Evolutionary conservation across 2,888 invertebrate species (phyloP).

Genomic region (Euproctis similis): DNA sequence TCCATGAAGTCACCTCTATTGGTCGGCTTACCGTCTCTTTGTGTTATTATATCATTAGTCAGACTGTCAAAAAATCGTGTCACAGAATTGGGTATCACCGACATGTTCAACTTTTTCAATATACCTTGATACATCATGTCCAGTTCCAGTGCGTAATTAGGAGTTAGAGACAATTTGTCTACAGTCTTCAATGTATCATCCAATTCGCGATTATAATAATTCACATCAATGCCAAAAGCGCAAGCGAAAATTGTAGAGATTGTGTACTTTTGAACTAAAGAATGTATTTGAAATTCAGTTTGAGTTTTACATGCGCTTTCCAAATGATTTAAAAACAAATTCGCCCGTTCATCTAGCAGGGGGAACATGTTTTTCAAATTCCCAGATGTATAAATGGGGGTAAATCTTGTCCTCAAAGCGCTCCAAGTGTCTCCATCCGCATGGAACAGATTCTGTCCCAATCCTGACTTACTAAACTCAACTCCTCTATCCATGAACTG

Average conservation of each 20-base stretch:
- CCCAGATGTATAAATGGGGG: constrained; percentile 44
- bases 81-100: constrained; percentile 26
- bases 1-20: constrained; percentile 44
- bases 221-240: constrained; percentile 1
- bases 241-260: constrained; percentile 1
- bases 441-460: constrained; percentile 42
- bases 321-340: constrained; percentile 30
- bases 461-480: constrained; percentile 33
- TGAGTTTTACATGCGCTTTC: constrained; percentile 6
- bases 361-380: constrained; percentile 50
- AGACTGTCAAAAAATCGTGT: constrained; percentile 28
- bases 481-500: constrained; percentile 38
- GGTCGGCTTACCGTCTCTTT: constrained; percentile 33
- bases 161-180: constrained; percentile 15
- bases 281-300: not conserved
- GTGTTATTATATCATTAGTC: constrained; percentile 22
- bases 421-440: constrained; percentile 42
- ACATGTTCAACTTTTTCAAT: constrained; percentile 28
- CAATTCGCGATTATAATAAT: not conserved
- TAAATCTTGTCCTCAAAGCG: constrained; percentile 34
- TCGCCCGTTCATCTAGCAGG: constrained; percentile 31
- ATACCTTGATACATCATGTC: constrained; percentile 41
- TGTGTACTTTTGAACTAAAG: constrained; percentile 1
- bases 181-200: constrained; percentile 7
- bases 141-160: constrained; percentile 21